Percentiles rank a stretch among this genome's conserved stretches.
Conservation (phyloP, 2,888 invertebrate genomes). For the Leptogaster cylindrica region DNA sequence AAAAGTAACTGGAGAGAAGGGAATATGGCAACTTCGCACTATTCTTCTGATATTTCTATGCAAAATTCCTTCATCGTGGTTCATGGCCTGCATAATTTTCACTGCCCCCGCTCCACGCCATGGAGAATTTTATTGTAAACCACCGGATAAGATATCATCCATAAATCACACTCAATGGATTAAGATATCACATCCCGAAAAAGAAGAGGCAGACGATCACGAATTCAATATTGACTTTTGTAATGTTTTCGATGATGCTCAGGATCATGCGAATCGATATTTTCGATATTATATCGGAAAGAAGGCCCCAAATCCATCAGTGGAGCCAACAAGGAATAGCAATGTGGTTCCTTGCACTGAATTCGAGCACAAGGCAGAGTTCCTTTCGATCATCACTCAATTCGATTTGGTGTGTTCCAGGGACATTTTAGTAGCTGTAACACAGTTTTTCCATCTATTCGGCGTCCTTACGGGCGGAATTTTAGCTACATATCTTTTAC, state of each 20-base stretch:
- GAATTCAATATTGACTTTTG: slow-evolving; percentile 62
- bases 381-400: slow-evolving; percentile 61
- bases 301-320: slow-evolving; percentile 57
- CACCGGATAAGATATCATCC: slow-evolving; percentile 55
- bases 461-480: slow-evolving; percentile 64
- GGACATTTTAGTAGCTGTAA: slow-evolving; percentile 62
- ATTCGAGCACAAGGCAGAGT: slow-evolving; percentile 58
- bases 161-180: slow-evolving; percentile 60
- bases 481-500: slow-evolving; percentile 60
- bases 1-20: slow-evolving; percentile 61
- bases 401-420: slow-evolving; percentile 63
- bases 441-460: slow-evolving; percentile 64
- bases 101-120: slow-evolving; percentile 62
- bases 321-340: slow-evolving; percentile 56
- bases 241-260: slow-evolving; percentile 60
- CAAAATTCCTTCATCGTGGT: slow-evolving; percentile 64
- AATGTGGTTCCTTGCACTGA: slow-evolving; percentile 59
- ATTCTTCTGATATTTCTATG: slow-evolving; percentile 62
- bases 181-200: slow-evolving; percentile 61
- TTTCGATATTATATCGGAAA: slow-evolving; percentile 56
- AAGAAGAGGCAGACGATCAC: slow-evolving; percentile 59
- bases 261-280: slow-evolving; percentile 59
- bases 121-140: slow-evolving; percentile 63
- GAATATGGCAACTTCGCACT: slow-evolving; percentile 62
- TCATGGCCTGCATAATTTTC: slow-evolving; percentile 64